Percentiles rank a stretch among this genome's conserved stretches.
Conservation (phyloP, 2,113 vertebrate species). For the Desmodus rotundus region DNA sequence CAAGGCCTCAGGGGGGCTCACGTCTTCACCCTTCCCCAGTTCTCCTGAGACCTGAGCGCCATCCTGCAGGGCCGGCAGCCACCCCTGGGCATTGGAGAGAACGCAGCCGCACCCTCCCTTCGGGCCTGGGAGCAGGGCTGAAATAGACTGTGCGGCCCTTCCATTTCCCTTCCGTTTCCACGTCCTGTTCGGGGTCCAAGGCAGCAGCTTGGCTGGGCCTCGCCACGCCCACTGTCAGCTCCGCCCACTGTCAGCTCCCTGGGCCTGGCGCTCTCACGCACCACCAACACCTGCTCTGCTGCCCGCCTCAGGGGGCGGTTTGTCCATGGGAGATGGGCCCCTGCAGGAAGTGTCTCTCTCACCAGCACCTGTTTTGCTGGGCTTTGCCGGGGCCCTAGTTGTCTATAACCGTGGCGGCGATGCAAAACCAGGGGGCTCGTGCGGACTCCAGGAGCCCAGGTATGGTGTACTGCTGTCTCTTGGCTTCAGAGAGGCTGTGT, state of each 20-base stretch:
- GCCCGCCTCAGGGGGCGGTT: neutral
- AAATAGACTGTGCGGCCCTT: neutral
- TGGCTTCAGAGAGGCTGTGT: neutral
- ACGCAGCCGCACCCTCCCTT: neutral
- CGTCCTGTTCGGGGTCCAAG: neutral
- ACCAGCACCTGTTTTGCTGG: conserved; percentile 42
- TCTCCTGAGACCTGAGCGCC: neutral
- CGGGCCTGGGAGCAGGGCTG: neutral
- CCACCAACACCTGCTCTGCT: neutral
- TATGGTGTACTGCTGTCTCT: neutral
- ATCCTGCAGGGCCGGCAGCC: neutral
- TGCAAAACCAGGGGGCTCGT: neutral
- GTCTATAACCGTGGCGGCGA: conserved; percentile 62
- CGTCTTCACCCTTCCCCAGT: neutral
- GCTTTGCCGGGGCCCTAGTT: conserved; percentile 22
- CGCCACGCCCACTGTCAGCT: fast-evolving
- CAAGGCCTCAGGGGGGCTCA: fast-evolving
- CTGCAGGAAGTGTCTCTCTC: conserved; percentile 9
- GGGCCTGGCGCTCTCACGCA: fast-evolving
- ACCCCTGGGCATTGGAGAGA: neutral
- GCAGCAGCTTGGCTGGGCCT: neutral
- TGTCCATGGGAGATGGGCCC: neutral
- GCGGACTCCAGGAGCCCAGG: conserved; percentile 9
- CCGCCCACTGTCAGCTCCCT: fast-evolving
- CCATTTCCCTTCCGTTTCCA: neutral